phyloP scores from a whole-genome alignment of 2,113 vertebrate genomes.

The Butorides virescens region DNA sequence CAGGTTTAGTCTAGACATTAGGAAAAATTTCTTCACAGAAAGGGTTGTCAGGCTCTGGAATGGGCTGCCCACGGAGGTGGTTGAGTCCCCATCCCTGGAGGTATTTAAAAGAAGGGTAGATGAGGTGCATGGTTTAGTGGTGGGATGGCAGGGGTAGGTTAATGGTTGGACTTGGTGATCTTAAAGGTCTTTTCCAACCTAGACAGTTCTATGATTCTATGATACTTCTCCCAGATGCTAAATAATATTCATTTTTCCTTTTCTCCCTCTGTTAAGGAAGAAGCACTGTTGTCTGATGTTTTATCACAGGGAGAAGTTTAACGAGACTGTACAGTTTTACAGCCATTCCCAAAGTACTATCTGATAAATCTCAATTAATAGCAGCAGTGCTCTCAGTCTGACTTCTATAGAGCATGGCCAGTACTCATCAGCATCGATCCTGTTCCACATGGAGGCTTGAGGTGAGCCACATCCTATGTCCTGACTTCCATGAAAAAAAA shows the following conservation, averaged over 20 bases:
- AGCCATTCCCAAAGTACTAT: neutral
- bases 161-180: too few relatives aligned
- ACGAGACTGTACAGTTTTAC: neutral
- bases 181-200: too few relatives aligned
- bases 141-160: too few relatives aligned
- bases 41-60: too few relatives aligned
- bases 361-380: neutral
- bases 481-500: neutral
- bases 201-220: too few relatives aligned
- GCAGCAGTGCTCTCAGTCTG: neutral
- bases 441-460: fast-evolving
- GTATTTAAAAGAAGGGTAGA: too few relatives aligned
- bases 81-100: too few relatives aligned
- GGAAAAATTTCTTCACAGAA: too few relatives aligned
- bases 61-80: too few relatives aligned
- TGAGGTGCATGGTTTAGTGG: too few relatives aligned
- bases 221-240: neutral
- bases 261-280: neutral
- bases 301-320: neutral
- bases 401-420: neutral
- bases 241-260: neutral
- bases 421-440: neutral
- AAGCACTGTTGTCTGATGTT: neutral
- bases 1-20: too few relatives aligned
- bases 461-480: neutral